Conservation (phyloP, 1,140 invertebrate species). For the Drosophila nigrodunni region DNA sequence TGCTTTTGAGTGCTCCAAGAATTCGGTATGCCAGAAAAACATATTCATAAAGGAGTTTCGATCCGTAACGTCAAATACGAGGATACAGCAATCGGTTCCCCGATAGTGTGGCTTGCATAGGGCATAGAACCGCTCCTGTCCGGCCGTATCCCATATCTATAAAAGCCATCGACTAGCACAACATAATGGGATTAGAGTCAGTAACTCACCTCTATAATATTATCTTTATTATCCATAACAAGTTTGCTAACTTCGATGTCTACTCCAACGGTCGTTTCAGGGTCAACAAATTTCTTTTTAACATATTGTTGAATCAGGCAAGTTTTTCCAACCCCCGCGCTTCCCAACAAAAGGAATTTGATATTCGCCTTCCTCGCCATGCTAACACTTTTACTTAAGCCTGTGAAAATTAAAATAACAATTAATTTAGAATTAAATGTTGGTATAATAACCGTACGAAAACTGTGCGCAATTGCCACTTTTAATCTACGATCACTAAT, state of each 20-base stretch:
- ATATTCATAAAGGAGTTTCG: constrained; percentile 98
- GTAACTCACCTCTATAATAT: constrained; percentile 92
- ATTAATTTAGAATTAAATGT: no score
- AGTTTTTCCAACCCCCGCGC: constrained; percentile 99
- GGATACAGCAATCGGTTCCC: constrained; percentile 99
- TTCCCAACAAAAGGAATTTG: constrained; percentile 99
- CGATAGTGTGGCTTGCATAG: constrained; percentile 99
- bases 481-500: no score
- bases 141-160: constrained; percentile 99
- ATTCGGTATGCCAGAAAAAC: constrained; percentile 99
- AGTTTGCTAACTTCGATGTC: constrained; percentile 97
- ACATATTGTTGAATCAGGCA: constrained; percentile 99
- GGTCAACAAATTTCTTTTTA: constrained; percentile 99
- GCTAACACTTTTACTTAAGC: no score
- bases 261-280: constrained; percentile 99
- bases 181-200: neutral
- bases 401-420: no score
- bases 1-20: constrained; percentile 98
- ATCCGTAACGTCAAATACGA: constrained; percentile 98
- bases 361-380: constrained; percentile 75
- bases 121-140: constrained; percentile 98
- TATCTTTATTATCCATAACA: no score
- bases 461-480: no score
- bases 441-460: no score
- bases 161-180: neutral